Evolutionary conservation across 2,888 invertebrate genomes (phyloP).

Genomic region (Synergus japonicus): DNA sequence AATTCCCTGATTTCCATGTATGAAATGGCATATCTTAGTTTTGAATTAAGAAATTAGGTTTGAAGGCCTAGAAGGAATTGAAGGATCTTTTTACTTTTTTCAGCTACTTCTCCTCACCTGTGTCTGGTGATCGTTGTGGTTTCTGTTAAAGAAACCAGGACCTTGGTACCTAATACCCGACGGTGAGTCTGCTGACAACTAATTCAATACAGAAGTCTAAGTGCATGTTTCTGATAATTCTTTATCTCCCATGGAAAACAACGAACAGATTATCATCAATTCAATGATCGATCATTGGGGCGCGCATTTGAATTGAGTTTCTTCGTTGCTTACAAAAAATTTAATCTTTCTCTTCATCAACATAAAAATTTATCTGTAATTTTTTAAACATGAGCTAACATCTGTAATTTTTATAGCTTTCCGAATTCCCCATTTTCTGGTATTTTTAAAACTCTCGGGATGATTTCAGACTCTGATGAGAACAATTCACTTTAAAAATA

Average conservation of each 20-base stretch:
- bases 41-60: background rate
- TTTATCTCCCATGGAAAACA: constrained; percentile 40
- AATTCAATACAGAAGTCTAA: background rate
- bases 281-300: constrained; percentile 29
- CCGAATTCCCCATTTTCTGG: no score
- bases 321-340: background rate
- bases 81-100: constrained; percentile 52
- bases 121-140: constrained; percentile 70
- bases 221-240: constrained; percentile 28
- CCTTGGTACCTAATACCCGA: constrained; percentile 66
- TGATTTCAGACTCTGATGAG: no score
- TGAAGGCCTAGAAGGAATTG: constrained; percentile 27
- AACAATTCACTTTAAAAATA: no score
- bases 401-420: background rate
- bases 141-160: constrained; percentile 72
- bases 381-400: background rate
- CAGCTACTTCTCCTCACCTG: constrained; percentile 62
- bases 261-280: constrained; percentile 29
- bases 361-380: background rate
- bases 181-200: constrained; percentile 64
- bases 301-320: constrained; percentile 19
- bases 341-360: background rate
- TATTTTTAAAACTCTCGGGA: no score
- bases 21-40: no score
- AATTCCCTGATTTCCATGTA: no score